A percentile compares a stretch with the other conserved stretches of the same genome.
Conservation (phyloP, 2,113 vertebrate genomes). For the Athene noctua region DNA sequence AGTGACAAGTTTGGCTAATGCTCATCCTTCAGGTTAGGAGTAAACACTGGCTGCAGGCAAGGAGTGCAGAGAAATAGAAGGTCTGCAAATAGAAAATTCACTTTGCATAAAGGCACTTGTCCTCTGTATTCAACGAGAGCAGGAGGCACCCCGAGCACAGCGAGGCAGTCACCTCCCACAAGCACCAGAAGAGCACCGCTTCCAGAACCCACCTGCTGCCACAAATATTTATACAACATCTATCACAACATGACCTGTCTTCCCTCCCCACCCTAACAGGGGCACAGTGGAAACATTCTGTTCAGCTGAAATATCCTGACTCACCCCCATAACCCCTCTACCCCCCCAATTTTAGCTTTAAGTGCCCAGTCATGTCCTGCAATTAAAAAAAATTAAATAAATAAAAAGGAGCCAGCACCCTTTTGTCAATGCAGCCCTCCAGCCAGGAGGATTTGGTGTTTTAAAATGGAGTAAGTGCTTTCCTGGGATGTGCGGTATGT, state of each 20-base stretch:
- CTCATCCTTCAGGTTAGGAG: background rate
- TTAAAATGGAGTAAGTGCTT: rapidly evolving
- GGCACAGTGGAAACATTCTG: background rate
- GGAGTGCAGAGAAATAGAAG: background rate
- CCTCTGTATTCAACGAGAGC: background rate
- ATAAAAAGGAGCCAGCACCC: background rate
- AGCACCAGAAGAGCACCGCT: background rate
- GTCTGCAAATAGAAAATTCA: background rate
- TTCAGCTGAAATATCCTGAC: background rate
- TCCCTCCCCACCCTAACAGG: background rate
- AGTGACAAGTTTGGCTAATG: background rate
- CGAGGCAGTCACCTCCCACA: rapidly evolving
- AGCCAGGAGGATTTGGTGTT: background rate
- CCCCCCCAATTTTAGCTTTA: no score
- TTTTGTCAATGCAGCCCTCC: background rate
- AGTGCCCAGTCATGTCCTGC: no score
- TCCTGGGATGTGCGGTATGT: background rate
- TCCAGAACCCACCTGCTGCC: background rate
- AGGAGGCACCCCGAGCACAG: background rate
- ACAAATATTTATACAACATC: rapidly evolving
- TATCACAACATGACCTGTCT: rapidly evolving
- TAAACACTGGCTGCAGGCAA: background rate
- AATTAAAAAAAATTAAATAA: no score
- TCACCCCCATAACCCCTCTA: background rate
- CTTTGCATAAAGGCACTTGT: background rate